phyloP scores from a whole-genome alignment of 1,140 invertebrate genomes.

The Copidosoma floridanum region DNA sequence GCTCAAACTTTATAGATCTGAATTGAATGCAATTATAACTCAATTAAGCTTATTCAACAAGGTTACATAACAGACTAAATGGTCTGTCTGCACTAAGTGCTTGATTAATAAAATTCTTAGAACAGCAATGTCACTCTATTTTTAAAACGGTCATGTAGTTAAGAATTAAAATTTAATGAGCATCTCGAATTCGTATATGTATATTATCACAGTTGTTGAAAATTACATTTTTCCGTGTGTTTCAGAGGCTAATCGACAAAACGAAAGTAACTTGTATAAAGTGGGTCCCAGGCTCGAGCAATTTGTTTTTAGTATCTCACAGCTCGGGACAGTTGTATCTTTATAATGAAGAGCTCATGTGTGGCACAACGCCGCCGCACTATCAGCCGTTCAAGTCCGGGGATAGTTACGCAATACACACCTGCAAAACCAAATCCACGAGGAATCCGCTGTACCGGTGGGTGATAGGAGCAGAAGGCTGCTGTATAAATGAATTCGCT shows the following conservation, averaged over 20 bases:
- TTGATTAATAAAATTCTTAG: slow-evolving; percentile 5
- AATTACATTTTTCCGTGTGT: slow-evolving; percentile 28
- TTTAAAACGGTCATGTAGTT: no score
- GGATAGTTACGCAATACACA: slow-evolving; percentile 90
- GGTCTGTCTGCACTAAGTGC: slow-evolving; percentile 7
- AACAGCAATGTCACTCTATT: slow-evolving; percentile 4
- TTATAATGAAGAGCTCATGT: slow-evolving; percentile 93
- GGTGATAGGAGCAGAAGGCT: slow-evolving; percentile 79
- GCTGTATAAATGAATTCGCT: slow-evolving; percentile 94
- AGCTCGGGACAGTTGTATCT: slow-evolving; percentile 96
- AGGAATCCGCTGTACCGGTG: slow-evolving; percentile 91
- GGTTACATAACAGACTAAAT: slow-evolving; percentile 30
- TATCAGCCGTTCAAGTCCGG: slow-evolving; percentile 96
- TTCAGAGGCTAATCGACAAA: slow-evolving; percentile 95
- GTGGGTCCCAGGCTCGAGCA: slow-evolving; percentile 92
- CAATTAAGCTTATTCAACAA: slow-evolving; percentile 37
- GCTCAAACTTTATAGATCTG: not conserved
- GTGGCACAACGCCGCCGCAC: slow-evolving; percentile 77
- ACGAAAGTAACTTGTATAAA: slow-evolving; percentile 97
- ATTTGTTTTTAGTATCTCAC: slow-evolving; percentile 92
- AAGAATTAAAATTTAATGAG: no score
- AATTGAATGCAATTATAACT: slow-evolving; percentile 33
- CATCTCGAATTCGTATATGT: no score
- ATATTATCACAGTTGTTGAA: no score
- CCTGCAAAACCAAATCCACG: slow-evolving; percentile 94